Evolutionary conservation across 2,113 vertebrate species (phyloP).

Genomic region (Melanostigma gelatinosum): DNA sequence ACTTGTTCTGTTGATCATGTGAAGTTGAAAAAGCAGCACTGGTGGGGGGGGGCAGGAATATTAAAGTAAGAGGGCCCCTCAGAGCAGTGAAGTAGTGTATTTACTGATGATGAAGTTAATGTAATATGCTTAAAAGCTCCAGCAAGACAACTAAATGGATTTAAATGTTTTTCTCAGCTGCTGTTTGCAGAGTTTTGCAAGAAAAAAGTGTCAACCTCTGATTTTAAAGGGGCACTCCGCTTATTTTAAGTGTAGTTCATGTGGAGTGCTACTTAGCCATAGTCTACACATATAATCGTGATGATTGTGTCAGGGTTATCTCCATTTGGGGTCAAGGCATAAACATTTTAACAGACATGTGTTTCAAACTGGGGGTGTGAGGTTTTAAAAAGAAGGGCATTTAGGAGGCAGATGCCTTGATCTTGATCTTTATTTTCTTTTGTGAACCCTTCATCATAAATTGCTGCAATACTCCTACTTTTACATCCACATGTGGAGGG

Average conservation of each 20-base stretch:
- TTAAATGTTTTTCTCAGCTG: neutral
- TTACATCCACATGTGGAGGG: neutral
- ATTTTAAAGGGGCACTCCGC: neutral
- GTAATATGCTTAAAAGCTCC: neutral
- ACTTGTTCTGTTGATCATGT: neutral
- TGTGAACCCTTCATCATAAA: neutral
- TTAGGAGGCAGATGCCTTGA: neutral
- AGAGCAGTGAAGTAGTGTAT: neutral
- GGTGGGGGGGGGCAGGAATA: neutral
- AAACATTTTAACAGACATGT: neutral
- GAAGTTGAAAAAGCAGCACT: neutral
- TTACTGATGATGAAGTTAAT: neutral
- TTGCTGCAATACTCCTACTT: neutral
- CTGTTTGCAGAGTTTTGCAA: neutral
- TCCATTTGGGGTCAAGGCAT: neutral
- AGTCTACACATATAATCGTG: neutral
- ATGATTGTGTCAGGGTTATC: neutral
- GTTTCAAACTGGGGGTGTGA: neutral
- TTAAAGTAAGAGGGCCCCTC: neutral
- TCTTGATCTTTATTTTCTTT: neutral
- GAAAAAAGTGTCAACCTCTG: neutral
- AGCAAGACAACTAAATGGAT: neutral
- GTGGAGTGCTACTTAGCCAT: neutral
- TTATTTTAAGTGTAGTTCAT: neutral
- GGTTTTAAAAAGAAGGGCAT: neutral